Conservation (phyloP, 2,797 vertebrate species). For the Mallotus villosus region DNA sequence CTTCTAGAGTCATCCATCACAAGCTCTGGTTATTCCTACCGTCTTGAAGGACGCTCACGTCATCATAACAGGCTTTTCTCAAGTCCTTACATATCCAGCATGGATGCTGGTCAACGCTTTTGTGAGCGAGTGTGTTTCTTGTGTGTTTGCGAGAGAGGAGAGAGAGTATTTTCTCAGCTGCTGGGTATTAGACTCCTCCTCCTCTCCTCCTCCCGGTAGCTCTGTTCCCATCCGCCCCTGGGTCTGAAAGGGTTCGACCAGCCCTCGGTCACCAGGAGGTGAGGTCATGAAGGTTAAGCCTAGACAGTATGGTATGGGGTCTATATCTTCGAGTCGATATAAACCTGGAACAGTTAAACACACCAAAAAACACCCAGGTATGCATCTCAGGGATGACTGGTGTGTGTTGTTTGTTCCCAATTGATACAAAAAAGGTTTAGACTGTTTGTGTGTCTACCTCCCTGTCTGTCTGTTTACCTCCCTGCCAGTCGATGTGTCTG, state of each 20-base stretch:
- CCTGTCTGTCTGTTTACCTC: not conserved
- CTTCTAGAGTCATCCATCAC: not conserved
- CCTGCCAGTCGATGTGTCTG: not conserved
- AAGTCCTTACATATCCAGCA: too few relatives aligned
- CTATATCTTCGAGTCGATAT: not conserved
- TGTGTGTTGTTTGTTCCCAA: not conserved
- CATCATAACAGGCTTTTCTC: not conserved
- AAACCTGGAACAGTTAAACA: not conserved
- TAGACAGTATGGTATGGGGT: not conserved
- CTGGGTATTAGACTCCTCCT: constrained; percentile 26
- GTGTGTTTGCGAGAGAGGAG: not conserved
- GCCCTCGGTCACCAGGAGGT: constrained; percentile 8
- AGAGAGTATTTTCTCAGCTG: constrained; percentile 51
- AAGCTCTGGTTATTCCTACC: too few relatives aligned
- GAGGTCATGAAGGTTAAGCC: not conserved
- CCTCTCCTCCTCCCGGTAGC: constrained; percentile 10
- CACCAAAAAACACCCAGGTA: not conserved
- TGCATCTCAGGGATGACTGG: not conserved
- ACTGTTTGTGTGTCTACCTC: not conserved
- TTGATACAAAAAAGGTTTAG: too few relatives aligned
- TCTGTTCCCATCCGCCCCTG: constrained; percentile 11
- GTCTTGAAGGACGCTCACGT: too few relatives aligned
- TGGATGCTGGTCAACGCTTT: not conserved
- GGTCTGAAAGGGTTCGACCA: constrained; percentile 11
- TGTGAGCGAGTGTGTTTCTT: not conserved